Base-by-base conservation (phyloP, 2,888 invertebrate species). In the Eupeodes luniger region DNA sequence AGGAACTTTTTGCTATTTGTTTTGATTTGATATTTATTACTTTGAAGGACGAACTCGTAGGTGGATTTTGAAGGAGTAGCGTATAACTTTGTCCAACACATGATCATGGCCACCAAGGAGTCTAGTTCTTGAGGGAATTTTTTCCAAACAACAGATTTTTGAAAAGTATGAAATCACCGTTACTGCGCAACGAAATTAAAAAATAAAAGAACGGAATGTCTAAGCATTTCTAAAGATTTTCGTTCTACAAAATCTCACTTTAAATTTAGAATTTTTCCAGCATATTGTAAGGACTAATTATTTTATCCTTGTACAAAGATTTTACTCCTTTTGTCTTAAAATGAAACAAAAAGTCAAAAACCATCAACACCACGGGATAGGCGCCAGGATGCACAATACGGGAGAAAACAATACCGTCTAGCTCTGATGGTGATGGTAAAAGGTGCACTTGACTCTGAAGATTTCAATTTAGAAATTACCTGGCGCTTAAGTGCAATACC, bases 401-500 rank as follows among this genome's bases (percentile, higher is more conserved):
- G 1, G 27, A 27, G 27, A 27, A 19, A 34, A 81, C 74, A 76
- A 74, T 81, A 11, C 19, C 49, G 87, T 88, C 88, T 88, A n/a
- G 74, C 79, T 74, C 27, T 72, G 70, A 40, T 51, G 16, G 61
- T 4, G 12, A 1, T 0, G 27, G 27, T 27, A 27, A 27, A 27
- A 27, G 27, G 6, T n/a, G 64, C 83, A 80, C 80, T 81, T 84
- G 69, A 81, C 87, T 76, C 47, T 16, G 36, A 51, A 34, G 12
- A 51, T 40, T 36, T 57, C 16, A 62, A 27, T 64, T 64, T 19
- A 14, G 9, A 40, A 44, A n/a, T 59, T 70, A 80, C 75, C 83
- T 79, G 87, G 84, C 87, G 84, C 87, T 87, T 67, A 84, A 81
- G 83, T 77, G 80, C 87, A 61, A 34, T 85, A 40, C 27, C 7